These are phyloP conservation scores for Orthosia gracilis DNA, from an alignment of 2,888 invertebrate genomes.

Conservation along the genomic window DNA sequence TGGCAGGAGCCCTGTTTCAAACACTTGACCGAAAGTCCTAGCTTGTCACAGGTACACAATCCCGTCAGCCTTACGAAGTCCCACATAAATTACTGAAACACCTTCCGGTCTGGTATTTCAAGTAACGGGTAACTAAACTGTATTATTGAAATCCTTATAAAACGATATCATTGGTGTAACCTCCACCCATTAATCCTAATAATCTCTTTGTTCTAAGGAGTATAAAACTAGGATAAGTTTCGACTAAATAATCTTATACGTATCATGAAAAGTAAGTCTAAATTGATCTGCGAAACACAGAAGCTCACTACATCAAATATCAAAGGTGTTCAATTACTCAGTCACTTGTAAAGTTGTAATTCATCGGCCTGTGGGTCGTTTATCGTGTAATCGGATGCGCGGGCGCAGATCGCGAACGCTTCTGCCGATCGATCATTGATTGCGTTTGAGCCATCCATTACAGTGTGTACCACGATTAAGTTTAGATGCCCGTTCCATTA, in stretches of 20 bases:
- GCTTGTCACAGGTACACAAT: too few species aligned
- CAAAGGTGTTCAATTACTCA: conserved; percentile 73
- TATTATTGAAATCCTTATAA: too few species aligned
- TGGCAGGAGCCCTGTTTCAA: too few species aligned
- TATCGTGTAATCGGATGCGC: conserved; percentile 70
- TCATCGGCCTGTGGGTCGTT: conserved; percentile 66
- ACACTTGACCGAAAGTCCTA: too few species aligned
- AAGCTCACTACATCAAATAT: conserved; percentile 63
- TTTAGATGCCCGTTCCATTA: conserved; percentile 50
- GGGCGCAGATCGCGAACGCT: conserved; percentile 59
- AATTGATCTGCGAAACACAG: conserved; percentile 17
- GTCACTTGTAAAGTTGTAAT: conserved; percentile 71
- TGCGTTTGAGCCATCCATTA: conserved; percentile 71
- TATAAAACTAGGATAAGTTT: not conserved
- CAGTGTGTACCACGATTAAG: conserved; percentile 58
- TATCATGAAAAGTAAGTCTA: not conserved
- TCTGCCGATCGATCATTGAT: conserved; percentile 68
- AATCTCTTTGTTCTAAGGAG: too few species aligned
- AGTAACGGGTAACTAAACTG: too few species aligned
- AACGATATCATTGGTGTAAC: too few species aligned
- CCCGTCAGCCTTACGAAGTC: too few species aligned
- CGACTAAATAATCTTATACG: not conserved
- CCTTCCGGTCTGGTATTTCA: too few species aligned
- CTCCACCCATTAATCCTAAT: too few species aligned
- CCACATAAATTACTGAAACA: too few species aligned